Evolutionary conservation across 1,140 invertebrate genomes (phyloP).

Genomic region (Papilio helenus): DNA sequence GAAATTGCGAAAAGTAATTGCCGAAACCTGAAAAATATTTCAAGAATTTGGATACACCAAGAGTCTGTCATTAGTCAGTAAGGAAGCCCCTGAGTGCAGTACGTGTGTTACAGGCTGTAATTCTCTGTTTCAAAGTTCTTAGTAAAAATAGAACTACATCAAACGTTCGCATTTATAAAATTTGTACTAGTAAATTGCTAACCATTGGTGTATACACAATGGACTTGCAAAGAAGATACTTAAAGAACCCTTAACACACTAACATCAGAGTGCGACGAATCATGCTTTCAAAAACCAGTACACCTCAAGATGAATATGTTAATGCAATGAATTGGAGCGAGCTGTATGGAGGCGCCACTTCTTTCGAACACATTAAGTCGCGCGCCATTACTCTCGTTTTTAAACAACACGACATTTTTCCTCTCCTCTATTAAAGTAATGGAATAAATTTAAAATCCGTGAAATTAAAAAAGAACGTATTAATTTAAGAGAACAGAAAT

Average conservation of each 20-base stretch:
- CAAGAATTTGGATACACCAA: no score
- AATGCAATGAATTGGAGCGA: conserved; percentile 24
- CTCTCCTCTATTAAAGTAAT: neutral
- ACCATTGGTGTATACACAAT: neutral
- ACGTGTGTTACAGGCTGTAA: neutral
- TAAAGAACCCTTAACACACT: conserved; percentile 1
- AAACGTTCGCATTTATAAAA: neutral
- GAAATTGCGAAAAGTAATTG: neutral
- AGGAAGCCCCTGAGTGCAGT: neutral
- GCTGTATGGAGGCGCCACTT: conserved; percentile 9
- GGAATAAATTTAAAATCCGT: neutral
- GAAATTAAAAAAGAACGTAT: neutral
- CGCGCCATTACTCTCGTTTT: conserved; percentile 13
- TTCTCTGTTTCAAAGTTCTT: no score
- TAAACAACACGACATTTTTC: conserved; percentile 14
- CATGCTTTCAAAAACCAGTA: conserved; percentile 20
- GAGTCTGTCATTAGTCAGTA: no score
- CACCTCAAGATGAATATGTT: conserved; percentile 20
- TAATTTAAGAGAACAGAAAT: no score
- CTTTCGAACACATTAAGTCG: conserved; percentile 14
- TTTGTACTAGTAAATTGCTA: neutral
- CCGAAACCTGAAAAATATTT: neutral
- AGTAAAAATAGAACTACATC: neutral
- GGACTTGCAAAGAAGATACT: neutral
- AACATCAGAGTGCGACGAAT: neutral